Base-by-base conservation (phyloP, 2,797 vertebrate genomes). In the Anisognathus igniventris region DNA sequence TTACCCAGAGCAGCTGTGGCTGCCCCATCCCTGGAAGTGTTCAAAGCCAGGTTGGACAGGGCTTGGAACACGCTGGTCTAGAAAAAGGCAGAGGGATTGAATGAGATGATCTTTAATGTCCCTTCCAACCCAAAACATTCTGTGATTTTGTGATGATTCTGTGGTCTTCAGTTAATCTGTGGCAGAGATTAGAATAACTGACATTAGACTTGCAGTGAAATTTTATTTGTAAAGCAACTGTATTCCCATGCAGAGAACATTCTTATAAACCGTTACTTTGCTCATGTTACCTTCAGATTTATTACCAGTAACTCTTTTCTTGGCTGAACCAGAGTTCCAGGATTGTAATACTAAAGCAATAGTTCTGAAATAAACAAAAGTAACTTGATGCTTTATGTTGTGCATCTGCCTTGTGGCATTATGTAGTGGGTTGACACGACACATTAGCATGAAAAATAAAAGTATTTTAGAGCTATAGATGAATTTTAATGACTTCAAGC, bases 61-160 rank as follows among this genome's bases (percentile, higher is more conserved):
- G 4, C 31, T 68, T 37, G 20, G n/a, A 65, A 25, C 33, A n/a
- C 0, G 7, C 48, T 57, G 64, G 10, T 1, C 1, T n/a, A 9
- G 17, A 13, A 11, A 21, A 25, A 57, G 42, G 12, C 23, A 61
- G 48, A n/a, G 27, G 16, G 62, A 6, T 61, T 40, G 62, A 18
- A 74, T 6, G 4, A 13, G 23, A n/a, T n/a, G 4, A 30, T 16
- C 6, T n/a, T 15, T 42, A 42, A 40, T 15, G 42, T 56, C 42
- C 35, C 15, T 74, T 68, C 22, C 42, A 62, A 18, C 48, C 19
- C 35, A 24, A 4, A 62, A 19, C 12, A 21, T 37, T 68, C 42
- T 51, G n/a, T 31, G 27, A 33, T 48, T 82, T 16, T 0, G 1
- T 88, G 50, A 20, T 45, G 50, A 20, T 64, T 57, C 12, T 23